These are phyloP conservation scores for Heliconius eleuchia DNA, from an alignment of 1,140 invertebrate genomes.

Conservation along the genomic window DNA sequence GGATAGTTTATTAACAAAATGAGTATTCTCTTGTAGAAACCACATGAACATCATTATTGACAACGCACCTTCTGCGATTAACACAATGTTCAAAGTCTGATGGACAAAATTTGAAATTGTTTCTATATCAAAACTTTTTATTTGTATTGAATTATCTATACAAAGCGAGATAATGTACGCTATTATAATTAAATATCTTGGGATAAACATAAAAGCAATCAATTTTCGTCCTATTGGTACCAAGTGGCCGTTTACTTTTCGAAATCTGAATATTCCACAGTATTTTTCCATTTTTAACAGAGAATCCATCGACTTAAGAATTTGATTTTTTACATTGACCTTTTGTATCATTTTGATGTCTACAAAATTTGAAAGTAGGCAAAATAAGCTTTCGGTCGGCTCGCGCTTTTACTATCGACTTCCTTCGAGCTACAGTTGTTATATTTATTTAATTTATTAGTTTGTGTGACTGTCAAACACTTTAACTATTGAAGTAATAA, in stretches of 20 bases:
- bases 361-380: neutral
- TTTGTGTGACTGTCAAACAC: neutral
- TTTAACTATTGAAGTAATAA: neutral
- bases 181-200: neutral
- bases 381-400: neutral
- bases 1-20: neutral
- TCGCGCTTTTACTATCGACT: neutral
- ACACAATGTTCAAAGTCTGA: neutral
- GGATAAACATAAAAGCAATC: neutral
- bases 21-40: neutral
- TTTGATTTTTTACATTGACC: neutral
- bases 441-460: neutral
- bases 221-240: neutral
- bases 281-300: neutral
- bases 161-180: neutral
- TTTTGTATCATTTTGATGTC: neutral
- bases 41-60: neutral
- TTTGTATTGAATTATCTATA: neutral
- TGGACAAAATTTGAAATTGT: neutral
- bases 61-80: neutral
- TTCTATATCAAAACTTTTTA: neutral
- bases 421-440: neutral
- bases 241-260: neutral
- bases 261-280: constrained; percentile 2
- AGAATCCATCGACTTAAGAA: neutral